phyloP scores from a whole-genome alignment of 2,797 vertebrate genomes.

The Sternotherus odoratus region DNA sequence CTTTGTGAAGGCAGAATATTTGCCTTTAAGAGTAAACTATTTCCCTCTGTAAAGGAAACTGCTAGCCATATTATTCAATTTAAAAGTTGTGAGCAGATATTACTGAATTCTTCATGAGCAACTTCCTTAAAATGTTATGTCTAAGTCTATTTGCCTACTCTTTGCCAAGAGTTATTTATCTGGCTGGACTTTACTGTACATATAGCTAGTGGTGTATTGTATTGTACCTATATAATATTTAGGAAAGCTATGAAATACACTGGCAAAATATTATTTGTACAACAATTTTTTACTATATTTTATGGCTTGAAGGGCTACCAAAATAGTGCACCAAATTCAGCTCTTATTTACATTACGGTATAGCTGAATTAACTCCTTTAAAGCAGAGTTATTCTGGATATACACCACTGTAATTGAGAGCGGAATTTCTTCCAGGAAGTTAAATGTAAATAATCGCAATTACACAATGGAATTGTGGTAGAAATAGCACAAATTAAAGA shows the following conservation, averaged over 20 bases:
- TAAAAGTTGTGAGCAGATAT: neutral
- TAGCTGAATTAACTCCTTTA: neutral
- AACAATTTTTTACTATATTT: neutral
- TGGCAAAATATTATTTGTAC: neutral
- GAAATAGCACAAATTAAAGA: neutral
- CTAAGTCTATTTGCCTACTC: neutral
- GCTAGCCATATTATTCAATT: neutral
- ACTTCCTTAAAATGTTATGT: rapidly evolving
- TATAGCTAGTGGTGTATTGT: neutral
- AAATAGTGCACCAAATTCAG: neutral
- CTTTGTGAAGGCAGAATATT: neutral
- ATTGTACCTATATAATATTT: neutral
- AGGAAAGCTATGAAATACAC: neutral
- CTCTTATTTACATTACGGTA: neutral
- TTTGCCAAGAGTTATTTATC: neutral
- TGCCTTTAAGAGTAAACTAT: neutral
- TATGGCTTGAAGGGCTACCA: neutral
- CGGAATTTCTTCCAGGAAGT: neutral
- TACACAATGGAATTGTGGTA: neutral
- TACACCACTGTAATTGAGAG: neutral
- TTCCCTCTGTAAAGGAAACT: neutral
- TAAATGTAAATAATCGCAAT: neutral
- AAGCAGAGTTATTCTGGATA: neutral
- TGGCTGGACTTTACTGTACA: neutral
- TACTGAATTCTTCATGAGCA: neutral